Evolutionary conservation across 2,888 invertebrate species (phyloP), one percentile per base, ranked within the genome.

Genomic region (Neoaliturus tenellus): DNA sequence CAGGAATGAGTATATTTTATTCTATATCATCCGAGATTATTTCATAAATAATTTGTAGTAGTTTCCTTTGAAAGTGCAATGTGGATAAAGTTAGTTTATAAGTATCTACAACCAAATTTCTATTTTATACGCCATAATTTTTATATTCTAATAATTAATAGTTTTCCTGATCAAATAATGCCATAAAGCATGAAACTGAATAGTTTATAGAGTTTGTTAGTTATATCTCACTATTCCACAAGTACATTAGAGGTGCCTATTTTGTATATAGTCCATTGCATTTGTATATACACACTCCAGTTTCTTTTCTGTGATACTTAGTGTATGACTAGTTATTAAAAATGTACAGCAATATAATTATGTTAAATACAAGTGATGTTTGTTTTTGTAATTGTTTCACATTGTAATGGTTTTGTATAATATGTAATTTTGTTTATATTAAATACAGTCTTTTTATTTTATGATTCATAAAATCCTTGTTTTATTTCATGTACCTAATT

Each of bases 371-470:
- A 55, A 78, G 51, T 51, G 55, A 48, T 41, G 20, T 75, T 75
- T 51, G 51, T 78, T 51, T 75, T 78, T 71, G 51, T 51, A 78
- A 78, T n/a, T 78, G 55, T 78, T 78, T 17, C 78, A 78, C 55
- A 51, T 48, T 55, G 25, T 71, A 71, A 78, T 55, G 78, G 78
- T 78, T 78, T 78, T 78, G 78, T 78, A 78, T 78, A 4, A 78
- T 78, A 78, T 78, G 78, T 78, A 48, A 55, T 78, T 78, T 78
- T 78, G 78, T 78, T 78, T 78, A 78, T 78, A 78, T 51, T 41
- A 78, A 78, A 78, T 75, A 78, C 55, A 78, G 55, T 51, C 78
- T 51, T 78, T n/a, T 78, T 78, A 78, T 78, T 78, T 78, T 78
- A 78, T 35, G 25, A 78, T 78, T 78, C 51, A 33, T 78, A 78